A percentile compares a stretch with the other conserved stretches of the same genome.
Evolutionary conservation across 2,113 vertebrate genomes (phyloP).

Genomic region (Struthio camelus): DNA sequence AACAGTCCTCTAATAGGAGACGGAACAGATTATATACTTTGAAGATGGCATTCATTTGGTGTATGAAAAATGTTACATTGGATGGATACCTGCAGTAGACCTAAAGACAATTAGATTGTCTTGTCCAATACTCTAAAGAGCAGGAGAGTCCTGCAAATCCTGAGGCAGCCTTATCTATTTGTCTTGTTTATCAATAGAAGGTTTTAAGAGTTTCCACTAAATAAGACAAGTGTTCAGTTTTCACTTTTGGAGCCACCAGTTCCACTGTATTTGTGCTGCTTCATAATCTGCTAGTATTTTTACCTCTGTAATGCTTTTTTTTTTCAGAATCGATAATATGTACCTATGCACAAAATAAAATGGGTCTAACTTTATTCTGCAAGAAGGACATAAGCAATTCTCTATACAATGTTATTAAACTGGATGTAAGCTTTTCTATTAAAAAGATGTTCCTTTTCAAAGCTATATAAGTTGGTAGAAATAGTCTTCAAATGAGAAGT

Average conservation of each 20-base stretch:
- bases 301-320: neutral
- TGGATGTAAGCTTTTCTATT: neutral
- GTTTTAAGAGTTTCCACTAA: neutral
- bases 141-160: neutral
- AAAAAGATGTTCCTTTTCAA: neutral
- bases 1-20: neutral
- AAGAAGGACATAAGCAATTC: neutral
- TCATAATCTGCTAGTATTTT: neutral
- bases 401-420: neutral
- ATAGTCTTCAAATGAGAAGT: neutral
- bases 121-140: neutral
- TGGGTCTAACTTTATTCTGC: neutral
- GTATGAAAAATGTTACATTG: neutral
- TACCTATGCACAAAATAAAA: neutral
- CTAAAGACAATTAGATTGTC: neutral
- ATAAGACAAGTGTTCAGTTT: neutral
- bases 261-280: neutral
- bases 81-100: neutral
- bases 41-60: neutral
- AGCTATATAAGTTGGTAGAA: neutral
- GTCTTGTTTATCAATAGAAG: neutral
- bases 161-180: neutral
- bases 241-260: neutral
- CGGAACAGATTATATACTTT: neutral
- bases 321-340: neutral